Evolutionary conservation across 2,888 invertebrate genomes (phyloP), one percentile per base, ranked within the genome.

Genomic region (Cistogaster globosa): DNA sequence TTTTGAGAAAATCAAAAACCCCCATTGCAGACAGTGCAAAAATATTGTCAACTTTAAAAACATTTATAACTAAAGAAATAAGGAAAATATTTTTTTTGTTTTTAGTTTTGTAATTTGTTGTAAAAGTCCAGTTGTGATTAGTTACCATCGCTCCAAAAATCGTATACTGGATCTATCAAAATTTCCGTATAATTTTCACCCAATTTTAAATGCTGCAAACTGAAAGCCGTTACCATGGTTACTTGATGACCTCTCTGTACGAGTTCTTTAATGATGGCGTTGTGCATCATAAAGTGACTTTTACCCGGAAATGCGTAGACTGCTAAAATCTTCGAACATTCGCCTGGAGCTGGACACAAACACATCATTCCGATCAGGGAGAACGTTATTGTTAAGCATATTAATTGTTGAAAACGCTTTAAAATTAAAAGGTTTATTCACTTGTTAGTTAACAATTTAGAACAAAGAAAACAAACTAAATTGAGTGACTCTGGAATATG

Each of bases 261-360:
- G 1, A 94, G 89, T 14, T 92, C 93, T 75, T 92, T 92, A 58
- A 93, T 90, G 58, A 94, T 77, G 0, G 91, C 88, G 26, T 91
- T 92, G 82, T 92, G 92, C 92, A 94, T 93, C 84, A 93, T 91
- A 36, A 92, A 93, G 74, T 94, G 94, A 51, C 94, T 94, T 81
- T 91, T 93, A 1, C 90, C 92, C 1, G 92, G 92, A 72, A 93
- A 93, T 0, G 93, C 90, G 83, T 93, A 93, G 0, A 93, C 83
- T 0, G 92, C 93, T 9, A 94, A 88, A 55, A 94, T 93, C 55
- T 92, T 91, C 0, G 93, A 91, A 22, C 89, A 81, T 32, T 87
- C 69, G 0, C 16, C 60, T 9, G 26, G 14, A n/a, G 65, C 9
- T 0, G 78, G 63, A 60, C 51, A 57, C 51, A 20, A 9, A 48